Percentiles rank a stretch among this genome's conserved stretches.
phyloP scores from a whole-genome alignment of 2,113 vertebrate species.

The Hiodon alosoides region DNA sequence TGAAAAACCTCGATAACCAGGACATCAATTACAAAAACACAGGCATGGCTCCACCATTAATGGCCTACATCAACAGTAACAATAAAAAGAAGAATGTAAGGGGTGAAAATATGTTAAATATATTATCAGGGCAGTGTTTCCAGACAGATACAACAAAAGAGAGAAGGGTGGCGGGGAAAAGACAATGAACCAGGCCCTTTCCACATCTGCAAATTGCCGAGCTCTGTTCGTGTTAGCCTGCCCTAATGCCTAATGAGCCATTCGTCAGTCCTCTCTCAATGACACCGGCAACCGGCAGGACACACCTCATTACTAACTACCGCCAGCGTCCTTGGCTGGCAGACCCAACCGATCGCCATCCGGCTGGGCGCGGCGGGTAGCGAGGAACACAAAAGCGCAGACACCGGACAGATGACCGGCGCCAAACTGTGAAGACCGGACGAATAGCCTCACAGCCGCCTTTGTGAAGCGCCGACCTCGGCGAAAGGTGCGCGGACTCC shows the following conservation, averaged over 20 bases:
- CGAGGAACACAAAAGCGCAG: background rate
- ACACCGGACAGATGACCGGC: background rate
- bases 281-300: background rate
- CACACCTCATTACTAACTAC: slow-evolving; percentile 14
- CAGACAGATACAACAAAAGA: background rate
- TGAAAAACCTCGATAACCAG: background rate
- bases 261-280: slow-evolving; percentile 39
- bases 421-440: background rate
- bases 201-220: slow-evolving; percentile 30
- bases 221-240: slow-evolving; percentile 2
- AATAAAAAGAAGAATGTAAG: background rate
- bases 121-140: background rate
- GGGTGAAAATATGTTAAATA: background rate
- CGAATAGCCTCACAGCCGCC: background rate
- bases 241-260: slow-evolving; percentile 59
- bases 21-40: background rate
- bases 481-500: too few relatives aligned
- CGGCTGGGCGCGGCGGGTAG: background rate
- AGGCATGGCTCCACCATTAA: background rate
- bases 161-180: slow-evolving; percentile 26
- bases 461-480: background rate
- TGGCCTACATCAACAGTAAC: background rate
- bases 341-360: background rate
- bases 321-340: background rate
- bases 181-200: slow-evolving; percentile 29